Base-by-base conservation (phyloP, 2,797 vertebrate species). In the Peromyscus nudipes region DNA sequence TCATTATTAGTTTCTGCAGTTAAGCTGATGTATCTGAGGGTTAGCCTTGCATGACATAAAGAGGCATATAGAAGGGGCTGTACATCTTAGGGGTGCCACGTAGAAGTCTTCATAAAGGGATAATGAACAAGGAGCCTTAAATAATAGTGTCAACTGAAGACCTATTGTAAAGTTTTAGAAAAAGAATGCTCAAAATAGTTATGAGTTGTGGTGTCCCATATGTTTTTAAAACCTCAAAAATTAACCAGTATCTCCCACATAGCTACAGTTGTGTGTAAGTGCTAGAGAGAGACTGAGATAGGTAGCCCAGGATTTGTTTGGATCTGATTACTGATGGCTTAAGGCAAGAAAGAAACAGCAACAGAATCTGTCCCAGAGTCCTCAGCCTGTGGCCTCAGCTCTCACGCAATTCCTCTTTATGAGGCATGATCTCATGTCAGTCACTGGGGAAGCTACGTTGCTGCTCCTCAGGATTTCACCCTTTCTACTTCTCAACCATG, bases 171-270 rank as follows among this genome's bases (percentile, higher is more conserved):
- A 89, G 31, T 49, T 82, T 95, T 52, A 84, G 82, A 67, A 85
- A 71, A 67, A n/a, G 95, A 62, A 81, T 49, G 21, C 67, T 29
- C 2, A 31, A 46, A 77, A 34, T 81, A 27, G 27, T 37, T 71
- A 27, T 57, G 14, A 37, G 40, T 25, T 55, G 19, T 57, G n/a
- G 6, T 37, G 14, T 71, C 16, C 81, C 62, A 4, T 4, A 79
- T 40, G 27, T 52, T 95, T 95, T 87, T 43, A 86, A 87, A 82
- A 5, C 0, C 55, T 94, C 43, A 46, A 27, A 90, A 85, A 86
- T 13, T 43, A 76, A 4, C 17, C 23, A 83, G 11, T 71, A 13
- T 92, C 34, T 77, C 13, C 1, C 69, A 40, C 10, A 91, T 23
- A 46, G 4, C 25, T 93, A 12, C 6, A 67, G 25, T 65, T 77